A percentile compares a stretch with the other conserved stretches of the same genome.
phyloP scores from a whole-genome alignment of 1,140 invertebrate genomes.

The Gryllus bimaculatus region DNA sequence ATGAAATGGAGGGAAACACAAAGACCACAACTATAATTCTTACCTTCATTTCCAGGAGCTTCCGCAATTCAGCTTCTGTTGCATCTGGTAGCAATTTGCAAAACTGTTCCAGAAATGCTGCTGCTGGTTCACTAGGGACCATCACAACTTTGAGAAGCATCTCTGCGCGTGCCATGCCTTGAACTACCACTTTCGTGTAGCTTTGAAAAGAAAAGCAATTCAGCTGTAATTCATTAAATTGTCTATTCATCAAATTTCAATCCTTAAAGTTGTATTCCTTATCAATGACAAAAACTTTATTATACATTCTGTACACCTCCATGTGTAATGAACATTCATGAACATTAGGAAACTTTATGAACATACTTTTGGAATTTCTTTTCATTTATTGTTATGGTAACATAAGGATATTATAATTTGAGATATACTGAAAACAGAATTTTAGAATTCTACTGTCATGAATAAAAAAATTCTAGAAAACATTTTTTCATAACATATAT shows the following conservation, averaged over 20 bases:
- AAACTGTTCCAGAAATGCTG: conserved; percentile 81
- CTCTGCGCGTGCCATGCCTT: conserved; percentile 96
- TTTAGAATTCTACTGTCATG: no score
- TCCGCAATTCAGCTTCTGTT: conserved; percentile 84
- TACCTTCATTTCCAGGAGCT: conserved; percentile 95
- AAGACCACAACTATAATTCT: conserved; percentile 32
- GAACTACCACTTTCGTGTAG: conserved; percentile 79
- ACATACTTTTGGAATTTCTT: no score
- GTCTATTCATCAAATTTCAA: no score
- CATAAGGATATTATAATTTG: no score
- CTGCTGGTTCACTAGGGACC: conserved; percentile 73
- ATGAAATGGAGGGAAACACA: no score
- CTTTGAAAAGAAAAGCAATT: conserved; percentile 28
- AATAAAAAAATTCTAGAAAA: background rate
- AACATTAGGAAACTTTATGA: no score
- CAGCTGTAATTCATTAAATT: no score
- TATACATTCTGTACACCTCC: background rate
- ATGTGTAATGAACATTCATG: no score
- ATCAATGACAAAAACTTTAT: background rate
- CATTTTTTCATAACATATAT: background rate
- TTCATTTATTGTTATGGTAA: no score
- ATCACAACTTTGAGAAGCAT: conserved; percentile 98
- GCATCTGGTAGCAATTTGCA: conserved; percentile 83
- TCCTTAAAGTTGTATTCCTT: no score
- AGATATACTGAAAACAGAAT: no score